Base-by-base conservation (phyloP, 1,140 invertebrate species). In the Drosophila orena region DNA sequence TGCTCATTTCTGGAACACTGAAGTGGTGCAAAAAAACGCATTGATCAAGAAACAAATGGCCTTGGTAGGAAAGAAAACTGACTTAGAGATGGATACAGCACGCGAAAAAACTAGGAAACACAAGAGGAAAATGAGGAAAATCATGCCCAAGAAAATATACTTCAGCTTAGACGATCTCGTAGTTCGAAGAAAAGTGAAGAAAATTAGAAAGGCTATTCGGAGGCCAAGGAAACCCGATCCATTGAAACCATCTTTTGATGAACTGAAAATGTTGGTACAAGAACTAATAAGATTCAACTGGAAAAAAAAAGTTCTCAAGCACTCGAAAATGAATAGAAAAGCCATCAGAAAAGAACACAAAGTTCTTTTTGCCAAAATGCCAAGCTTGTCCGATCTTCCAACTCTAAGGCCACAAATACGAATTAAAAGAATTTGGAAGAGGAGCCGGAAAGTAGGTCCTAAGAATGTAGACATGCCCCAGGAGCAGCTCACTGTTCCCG, bases 1-100 rank as follows among this genome's bases (percentile, higher is more conserved):
- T 10, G 6, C 20, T 3, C 11, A n/a, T 4, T 69, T 77, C 14
- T 77, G 72, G 74, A 17, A 60, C 0, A n/a, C 0, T 0, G 73
- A 77, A 17, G 15, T 77, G 12, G 6, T 22, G 8, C 47, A 15
- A 0, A 57, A 15, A 6, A 37, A 38, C 12, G 2, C 0, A 1
- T 10, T 20, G 6, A 0, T 20, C 7, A 60, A 11, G 7, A 8
- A 12, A 5, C 4, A 4, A 1, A 4, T 1, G 8, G 7, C 4
- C 11, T 11, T 4, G 0, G 0, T 14, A 2, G 14, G 0, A 4
- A 3, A 1, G 1, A 12, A 8, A 15, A 2, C 12, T 6, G 42
- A 46, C 1, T 10, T 15, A 6, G 3, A 22, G 3, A 3, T 47
- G 2, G 43, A 47, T 14, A 3, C 10, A 0, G 2, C 11, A 4